Conservation (phyloP, 2,888 invertebrate genomes). For the Drosophila mimetica region DNA sequence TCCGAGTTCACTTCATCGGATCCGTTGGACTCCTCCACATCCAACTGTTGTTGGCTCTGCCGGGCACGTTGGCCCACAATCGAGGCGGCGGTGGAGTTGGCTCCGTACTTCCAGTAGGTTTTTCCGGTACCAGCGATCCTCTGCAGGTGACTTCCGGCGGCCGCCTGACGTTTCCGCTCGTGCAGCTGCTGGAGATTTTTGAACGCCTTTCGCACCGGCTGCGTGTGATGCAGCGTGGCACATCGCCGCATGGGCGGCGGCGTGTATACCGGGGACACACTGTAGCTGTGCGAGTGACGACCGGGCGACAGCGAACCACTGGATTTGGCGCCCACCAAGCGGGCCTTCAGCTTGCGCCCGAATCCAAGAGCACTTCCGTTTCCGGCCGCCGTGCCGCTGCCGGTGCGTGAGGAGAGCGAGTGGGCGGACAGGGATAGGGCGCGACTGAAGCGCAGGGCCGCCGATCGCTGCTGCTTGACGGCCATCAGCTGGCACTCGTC, state of each 20-base stretch:
- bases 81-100: conserved; percentile 81
- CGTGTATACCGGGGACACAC: conserved; percentile 80
- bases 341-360: conserved; percentile 71
- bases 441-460: conserved; percentile 77
- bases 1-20: conserved; percentile 62
- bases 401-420: conserved; percentile 66
- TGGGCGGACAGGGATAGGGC: conserved; percentile 81
- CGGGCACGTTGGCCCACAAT: conserved; percentile 77
- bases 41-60: conserved; percentile 52
- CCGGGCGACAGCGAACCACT: conserved; percentile 77
- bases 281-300: conserved; percentile 73
- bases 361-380: conserved; percentile 53
- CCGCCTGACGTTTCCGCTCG: conserved; percentile 69
- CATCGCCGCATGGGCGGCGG: conserved; percentile 83
- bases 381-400: conserved; percentile 20
- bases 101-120: conserved; percentile 82
- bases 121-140: conserved; percentile 81
- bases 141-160: conserved; percentile 51
- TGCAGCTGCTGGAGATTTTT: conserved; percentile 80
- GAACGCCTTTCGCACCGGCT: conserved; percentile 81
- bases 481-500: conserved; percentile 80
- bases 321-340: conserved; percentile 68
- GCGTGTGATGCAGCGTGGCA: conserved; percentile 82
- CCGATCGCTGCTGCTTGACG: conserved; percentile 56
- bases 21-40: conserved; percentile 67